phyloP scores from a whole-genome alignment of 2,797 vertebrate species.

The Anas capensis region DNA sequence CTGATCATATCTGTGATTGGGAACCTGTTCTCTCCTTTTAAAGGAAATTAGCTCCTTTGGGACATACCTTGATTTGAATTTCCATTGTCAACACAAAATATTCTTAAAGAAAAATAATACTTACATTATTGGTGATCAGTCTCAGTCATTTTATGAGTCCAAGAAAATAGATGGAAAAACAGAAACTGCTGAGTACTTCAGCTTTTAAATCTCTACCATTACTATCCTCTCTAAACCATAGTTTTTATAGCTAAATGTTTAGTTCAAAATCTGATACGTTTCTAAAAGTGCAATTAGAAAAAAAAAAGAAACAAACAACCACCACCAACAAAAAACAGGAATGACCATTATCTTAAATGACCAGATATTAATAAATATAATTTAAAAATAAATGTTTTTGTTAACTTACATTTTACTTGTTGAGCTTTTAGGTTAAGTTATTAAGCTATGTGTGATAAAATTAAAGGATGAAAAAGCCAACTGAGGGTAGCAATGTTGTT shows the following conservation, averaged over 20 bases:
- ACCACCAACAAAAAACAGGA: neutral
- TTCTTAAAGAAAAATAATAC: neutral
- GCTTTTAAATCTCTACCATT: neutral
- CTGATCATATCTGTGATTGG: neutral
- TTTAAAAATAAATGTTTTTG: neutral
- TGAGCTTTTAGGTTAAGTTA: neutral
- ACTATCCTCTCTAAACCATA: neutral
- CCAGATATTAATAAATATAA: neutral
- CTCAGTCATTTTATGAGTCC: neutral
- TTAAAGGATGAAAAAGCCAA: neutral
- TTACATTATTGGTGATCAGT: neutral
- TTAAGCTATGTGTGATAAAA: neutral
- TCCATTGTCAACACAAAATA: neutral
- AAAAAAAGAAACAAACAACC: too few species aligned
- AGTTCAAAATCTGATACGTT: neutral
- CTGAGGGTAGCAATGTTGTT: accelerated
- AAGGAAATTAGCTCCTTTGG: neutral
- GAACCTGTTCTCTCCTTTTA: neutral
- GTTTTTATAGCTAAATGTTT: neutral
- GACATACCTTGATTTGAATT: neutral
- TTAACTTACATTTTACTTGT: neutral
- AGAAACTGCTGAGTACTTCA: neutral
- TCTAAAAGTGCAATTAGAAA: neutral
- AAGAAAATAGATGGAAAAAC: neutral
- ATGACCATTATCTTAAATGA: neutral